Percentiles rank a stretch among this genome's conserved stretches.
phyloP scores from a whole-genome alignment of 2,797 vertebrate genomes.

The Sylvilagus floridanus region DNA sequence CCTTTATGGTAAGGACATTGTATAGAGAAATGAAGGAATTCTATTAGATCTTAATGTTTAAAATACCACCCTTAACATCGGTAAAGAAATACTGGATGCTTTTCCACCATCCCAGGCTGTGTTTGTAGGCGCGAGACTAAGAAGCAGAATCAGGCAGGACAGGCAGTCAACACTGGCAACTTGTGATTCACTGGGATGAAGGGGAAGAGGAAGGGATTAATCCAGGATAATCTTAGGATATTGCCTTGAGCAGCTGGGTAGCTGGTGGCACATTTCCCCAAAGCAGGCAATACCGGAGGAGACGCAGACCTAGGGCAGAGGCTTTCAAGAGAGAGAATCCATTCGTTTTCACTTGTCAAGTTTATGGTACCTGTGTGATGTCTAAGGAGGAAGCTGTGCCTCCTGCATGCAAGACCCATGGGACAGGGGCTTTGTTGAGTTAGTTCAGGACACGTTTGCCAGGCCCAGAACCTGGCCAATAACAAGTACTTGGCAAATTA shows the following conservation, averaged over 20 bases:
- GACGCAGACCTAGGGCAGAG: accelerated
- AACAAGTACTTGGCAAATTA: neutral
- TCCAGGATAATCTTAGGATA: neutral
- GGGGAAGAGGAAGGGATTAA: neutral
- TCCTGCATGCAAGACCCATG: neutral
- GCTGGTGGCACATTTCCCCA: neutral
- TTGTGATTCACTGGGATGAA: neutral
- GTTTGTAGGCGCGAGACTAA: neutral
- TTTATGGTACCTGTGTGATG: neutral
- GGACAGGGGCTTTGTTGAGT: neutral
- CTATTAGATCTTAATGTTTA: neutral
- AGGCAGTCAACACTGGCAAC: neutral
- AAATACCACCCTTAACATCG: neutral
- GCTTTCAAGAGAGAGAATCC: neutral
- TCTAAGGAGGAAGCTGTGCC: neutral
- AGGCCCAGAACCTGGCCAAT: neutral
- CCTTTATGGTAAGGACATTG: neutral
- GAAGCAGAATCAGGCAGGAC: neutral
- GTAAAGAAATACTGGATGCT: neutral
- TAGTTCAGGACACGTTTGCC: too few species aligned
- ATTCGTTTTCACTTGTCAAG: neutral
- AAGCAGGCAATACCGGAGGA: neutral
- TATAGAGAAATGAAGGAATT: neutral
- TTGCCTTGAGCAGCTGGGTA: neutral
- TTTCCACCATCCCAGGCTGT: neutral